These are phyloP conservation scores for Graptemys geographica DNA, from an alignment of 2,797 vertebrate genomes.

Conservation along the genomic window DNA sequence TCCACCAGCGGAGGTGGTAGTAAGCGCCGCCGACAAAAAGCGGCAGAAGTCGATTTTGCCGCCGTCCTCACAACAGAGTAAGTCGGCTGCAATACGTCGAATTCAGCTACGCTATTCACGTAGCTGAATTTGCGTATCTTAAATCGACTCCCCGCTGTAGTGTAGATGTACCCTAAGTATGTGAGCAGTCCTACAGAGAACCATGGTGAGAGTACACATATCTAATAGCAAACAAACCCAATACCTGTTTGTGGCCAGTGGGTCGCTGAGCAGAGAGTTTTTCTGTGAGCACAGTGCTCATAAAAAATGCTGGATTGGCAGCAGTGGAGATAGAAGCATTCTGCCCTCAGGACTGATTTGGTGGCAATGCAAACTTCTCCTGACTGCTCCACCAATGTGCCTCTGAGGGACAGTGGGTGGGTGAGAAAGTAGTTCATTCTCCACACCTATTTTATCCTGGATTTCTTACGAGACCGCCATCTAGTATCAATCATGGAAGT, in stretches of 20 bases:
- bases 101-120: too few relatives aligned
- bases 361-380: slow-evolving; percentile 28
- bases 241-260: neutral
- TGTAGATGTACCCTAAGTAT: too few relatives aligned
- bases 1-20: too few relatives aligned
- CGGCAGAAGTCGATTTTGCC: too few relatives aligned
- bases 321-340: neutral
- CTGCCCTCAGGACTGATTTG: neutral
- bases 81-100: too few relatives aligned
- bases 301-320: neutral
- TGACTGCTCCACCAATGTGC: neutral
- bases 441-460: slow-evolving; percentile 22
- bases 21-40: too few relatives aligned
- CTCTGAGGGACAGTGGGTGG: neutral
- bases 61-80: too few relatives aligned
- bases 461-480: slow-evolving; percentile 1
- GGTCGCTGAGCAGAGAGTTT: neutral
- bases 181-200: neutral
- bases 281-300: neutral
- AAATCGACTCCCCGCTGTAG: too few relatives aligned
- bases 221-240: neutral
- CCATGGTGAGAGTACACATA: too few relatives aligned
- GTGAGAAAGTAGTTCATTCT: neutral
- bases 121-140: too few relatives aligned
- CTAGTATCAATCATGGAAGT: neutral